Evolutionary conservation across 2,888 invertebrate species (phyloP), one percentile per base, ranked within the genome.

Genomic region (Ctena decussata): DNA sequence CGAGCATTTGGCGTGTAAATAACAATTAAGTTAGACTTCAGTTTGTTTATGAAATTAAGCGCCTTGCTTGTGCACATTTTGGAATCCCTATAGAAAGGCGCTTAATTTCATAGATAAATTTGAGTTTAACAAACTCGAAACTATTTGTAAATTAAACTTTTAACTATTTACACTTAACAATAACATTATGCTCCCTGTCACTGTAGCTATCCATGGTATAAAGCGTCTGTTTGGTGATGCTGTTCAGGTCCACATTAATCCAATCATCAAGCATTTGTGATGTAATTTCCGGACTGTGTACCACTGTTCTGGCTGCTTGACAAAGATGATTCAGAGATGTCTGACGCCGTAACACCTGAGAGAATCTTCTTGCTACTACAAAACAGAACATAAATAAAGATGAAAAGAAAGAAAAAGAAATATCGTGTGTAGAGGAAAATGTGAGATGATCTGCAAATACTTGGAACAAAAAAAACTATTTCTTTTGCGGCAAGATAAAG

Each of bases 231-330:
- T 96, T 95, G 77, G 95, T 94, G 77, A 96, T 95, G 44, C 95
- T 94, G 77, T 93, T 94, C 32, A 96, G 91, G 87, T 96, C 96
- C 6, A 96, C 94, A 37, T 94, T 94, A 69, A 94, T 89, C 96
- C 96, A 96, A 87, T 96, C 96, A 71, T 96, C 95, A 44, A 96
- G 90, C 96, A 96, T 96, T 93, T 96, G 96, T 35, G 93, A 89
- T 69, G 95, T 95, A 80, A 96, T 94, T 85, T 96, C 96, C 21
- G 94, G 85, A 72, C 95, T 95, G 83, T 96, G 95, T 41, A 96
- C 93, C 35, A 96, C 96, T 80, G 96, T 95, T 27, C 96, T 90
- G 0, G 96, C 95, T 0, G 96, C 96, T 91, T 96, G 96, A 83
- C 96, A 96, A 80, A 96, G 92, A 82, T 96, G 96, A 91, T 96